phyloP scores from a whole-genome alignment of 2,888 invertebrate species.

The Drosophila hamatofila region DNA sequence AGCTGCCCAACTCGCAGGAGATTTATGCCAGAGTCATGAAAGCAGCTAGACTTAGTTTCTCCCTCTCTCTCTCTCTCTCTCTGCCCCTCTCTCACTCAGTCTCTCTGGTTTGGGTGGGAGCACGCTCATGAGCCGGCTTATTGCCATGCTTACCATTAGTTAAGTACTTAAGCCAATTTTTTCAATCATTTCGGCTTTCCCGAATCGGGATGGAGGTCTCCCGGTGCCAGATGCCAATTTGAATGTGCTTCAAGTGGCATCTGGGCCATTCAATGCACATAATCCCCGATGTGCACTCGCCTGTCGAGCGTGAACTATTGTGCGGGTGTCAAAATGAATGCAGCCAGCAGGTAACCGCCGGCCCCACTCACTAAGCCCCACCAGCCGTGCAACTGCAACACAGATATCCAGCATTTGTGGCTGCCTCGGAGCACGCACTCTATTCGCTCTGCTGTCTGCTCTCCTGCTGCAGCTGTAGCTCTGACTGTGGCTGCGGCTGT shows the following conservation, averaged over 20 bases:
- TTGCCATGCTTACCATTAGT: slow-evolving; percentile 62
- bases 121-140: slow-evolving; percentile 44
- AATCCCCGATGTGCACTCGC: slow-evolving; percentile 26
- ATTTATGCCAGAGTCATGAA: slow-evolving; percentile 42
- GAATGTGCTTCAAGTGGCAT: slow-evolving; percentile 25
- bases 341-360: slow-evolving; percentile 21
- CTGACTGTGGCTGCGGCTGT: not conserved
- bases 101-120: not conserved
- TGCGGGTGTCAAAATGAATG: slow-evolving; percentile 37
- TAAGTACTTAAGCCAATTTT: slow-evolving; percentile 62
- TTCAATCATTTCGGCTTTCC: slow-evolving; percentile 46
- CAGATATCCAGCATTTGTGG: slow-evolving; percentile 23
- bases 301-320: slow-evolving; percentile 31
- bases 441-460: not conserved
- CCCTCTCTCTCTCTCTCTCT: not conserved
- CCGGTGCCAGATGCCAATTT: slow-evolving; percentile 38
- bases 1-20: slow-evolving; percentile 23
- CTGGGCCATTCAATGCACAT: slow-evolving; percentile 29
- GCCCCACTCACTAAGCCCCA: slow-evolving; percentile 5
- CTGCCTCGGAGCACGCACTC: slow-evolving; percentile 14
- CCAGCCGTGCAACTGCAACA: slow-evolving; percentile 27
- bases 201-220: slow-evolving; percentile 1
- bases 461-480: not conserved
- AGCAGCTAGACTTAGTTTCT: slow-evolving; percentile 9
- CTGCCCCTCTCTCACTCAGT: not conserved